These are phyloP conservation scores for Megalops cyprinoides DNA, from an alignment of 2,797 vertebrate genomes.

Conservation along the genomic window DNA sequence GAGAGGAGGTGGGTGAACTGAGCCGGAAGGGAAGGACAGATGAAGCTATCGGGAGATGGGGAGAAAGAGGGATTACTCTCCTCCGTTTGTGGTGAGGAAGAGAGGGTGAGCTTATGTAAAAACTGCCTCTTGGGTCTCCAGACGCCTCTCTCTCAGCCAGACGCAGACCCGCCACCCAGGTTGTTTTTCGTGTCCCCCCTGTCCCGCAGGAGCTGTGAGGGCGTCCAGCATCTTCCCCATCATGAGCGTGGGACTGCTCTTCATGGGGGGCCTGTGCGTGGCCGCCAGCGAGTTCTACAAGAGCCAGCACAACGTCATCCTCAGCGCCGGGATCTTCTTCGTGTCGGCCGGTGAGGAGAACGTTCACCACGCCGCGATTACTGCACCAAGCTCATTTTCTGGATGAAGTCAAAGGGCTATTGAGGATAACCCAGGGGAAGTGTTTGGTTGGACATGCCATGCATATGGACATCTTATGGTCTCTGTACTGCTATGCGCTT, in stretches of 20 bases:
- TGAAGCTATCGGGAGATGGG: background rate
- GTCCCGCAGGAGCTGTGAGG: constrained; percentile 83
- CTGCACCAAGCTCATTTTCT: no score
- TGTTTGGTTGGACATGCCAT: no score
- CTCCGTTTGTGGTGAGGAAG: background rate
- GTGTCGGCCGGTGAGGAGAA: no score
- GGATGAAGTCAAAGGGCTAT: no score
- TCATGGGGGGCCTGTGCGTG: constrained; percentile 94
- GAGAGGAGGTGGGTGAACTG: background rate
- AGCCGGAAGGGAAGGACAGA: no score
- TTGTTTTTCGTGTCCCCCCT: background rate
- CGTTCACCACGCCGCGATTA: no score
- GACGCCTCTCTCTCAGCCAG: no score
- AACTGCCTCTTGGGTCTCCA: no score
- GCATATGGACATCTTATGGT: no score
- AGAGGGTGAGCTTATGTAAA: background rate
- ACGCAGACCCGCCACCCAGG: no score
- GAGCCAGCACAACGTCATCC: constrained; percentile 95
- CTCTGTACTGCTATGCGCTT: no score
- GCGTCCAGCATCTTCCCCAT: constrained; percentile 98
- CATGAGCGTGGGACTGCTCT: constrained; percentile 94
- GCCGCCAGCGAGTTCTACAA: constrained; percentile 98
- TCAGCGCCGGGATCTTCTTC: constrained; percentile 97
- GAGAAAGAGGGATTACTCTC: background rate
- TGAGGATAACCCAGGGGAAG: no score